Evolutionary conservation across 2,113 vertebrate species (phyloP), one percentile per base, ranked within the genome.

Genomic region (Astur gentilis): DNA sequence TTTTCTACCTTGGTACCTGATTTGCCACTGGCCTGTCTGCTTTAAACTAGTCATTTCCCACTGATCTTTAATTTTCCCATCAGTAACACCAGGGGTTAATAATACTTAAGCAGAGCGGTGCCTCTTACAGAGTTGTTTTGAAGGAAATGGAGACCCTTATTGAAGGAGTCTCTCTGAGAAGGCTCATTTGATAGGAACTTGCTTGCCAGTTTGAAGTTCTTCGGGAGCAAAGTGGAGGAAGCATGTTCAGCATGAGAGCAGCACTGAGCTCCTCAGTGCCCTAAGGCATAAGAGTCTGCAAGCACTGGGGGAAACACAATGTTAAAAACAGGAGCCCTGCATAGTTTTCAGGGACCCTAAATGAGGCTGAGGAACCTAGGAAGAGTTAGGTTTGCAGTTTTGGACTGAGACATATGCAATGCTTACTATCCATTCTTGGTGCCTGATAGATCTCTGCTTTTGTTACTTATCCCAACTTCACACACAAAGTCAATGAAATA

Each of bases 21-120:
- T 69, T 79, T 83, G 45, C 70, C 54, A 66, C 36, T 70, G n/a
- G 55, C 90, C 27, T 52, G n/a, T 80, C 62, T 85, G 34, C 90
- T 80, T 60, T 81, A 73, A 82, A 45, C 42, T 58, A 62, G 77
- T 91, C 1, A 49, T 89, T 93, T 94, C 81, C 55, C n/a, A 47
- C 0, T 7, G 58, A 87, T 79, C 84, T 93, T 91, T 83, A 87
- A 84, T 93, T 82, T 94, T 82, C 36, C 81, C 70, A 25, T 76
- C 45, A 60, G 87, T 70, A 91, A 42, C 75, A 91, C 54, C 32
- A 80, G 82, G 79, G 85, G 70, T 94, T 96, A 96, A 95, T 90
- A 91, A 85, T 14, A 79, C 58, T 91, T 85, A 45, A 57, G 66
- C 44, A 87, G 36, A 89, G 36, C 69, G 66, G 55, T 70, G 72